These are phyloP conservation scores for Drosophila planitibia DNA, from an alignment of 2,888 invertebrate genomes.

Conservation along the genomic window DNA sequence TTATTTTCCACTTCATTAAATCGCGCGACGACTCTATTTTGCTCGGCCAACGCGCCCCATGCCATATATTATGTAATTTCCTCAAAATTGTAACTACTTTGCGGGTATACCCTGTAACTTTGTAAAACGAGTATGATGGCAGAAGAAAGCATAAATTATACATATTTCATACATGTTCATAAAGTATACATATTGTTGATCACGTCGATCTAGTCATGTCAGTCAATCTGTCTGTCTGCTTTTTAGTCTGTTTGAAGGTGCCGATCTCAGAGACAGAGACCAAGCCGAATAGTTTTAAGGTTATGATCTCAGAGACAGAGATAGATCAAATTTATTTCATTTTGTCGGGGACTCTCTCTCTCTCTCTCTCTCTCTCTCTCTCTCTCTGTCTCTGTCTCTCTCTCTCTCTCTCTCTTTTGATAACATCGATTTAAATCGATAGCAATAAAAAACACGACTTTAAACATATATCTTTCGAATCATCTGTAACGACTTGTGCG, in stretches of 20 bases:
- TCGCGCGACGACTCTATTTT: constrained; percentile 60
- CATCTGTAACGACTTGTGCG: background rate
- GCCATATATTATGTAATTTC: constrained; percentile 71
- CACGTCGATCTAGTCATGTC: background rate
- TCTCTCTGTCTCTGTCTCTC: no score
- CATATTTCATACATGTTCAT: background rate
- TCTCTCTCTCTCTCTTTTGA: background rate
- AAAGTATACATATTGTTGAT: background rate
- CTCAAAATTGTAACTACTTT: constrained; percentile 69
- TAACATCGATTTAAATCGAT: background rate
- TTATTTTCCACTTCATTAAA: constrained; percentile 78
- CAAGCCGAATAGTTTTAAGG: background rate
- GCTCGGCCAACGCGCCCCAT: constrained; percentile 43
- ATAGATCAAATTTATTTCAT: background rate
- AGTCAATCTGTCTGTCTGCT: background rate
- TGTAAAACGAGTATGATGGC: background rate
- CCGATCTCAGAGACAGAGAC: background rate
- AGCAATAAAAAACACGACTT: background rate
- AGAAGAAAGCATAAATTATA: background rate
- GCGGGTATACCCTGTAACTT: constrained; percentile 13
- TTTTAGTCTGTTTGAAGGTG: background rate
- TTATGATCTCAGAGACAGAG: background rate
- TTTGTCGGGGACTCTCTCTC: background rate
- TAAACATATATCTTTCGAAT: background rate
- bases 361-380: background rate